These are phyloP conservation scores for Batillaria attramentaria DNA, from an alignment of 1,140 invertebrate species.

Conservation along the genomic window DNA sequence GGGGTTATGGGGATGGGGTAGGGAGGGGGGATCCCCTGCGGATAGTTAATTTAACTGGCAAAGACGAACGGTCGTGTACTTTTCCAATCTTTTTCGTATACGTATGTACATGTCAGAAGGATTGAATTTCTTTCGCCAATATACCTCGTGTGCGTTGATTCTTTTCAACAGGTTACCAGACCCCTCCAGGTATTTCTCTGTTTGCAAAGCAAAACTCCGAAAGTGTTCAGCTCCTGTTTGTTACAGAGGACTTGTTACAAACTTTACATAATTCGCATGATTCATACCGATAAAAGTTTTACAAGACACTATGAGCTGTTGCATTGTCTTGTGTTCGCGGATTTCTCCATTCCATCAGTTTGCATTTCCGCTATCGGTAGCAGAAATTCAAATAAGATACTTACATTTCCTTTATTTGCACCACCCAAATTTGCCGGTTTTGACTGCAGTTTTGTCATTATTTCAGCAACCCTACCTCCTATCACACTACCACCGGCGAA, in stretches of 20 bases:
- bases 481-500: too few species aligned
- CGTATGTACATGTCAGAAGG: background rate
- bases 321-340: background rate
- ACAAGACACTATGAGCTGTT: background rate
- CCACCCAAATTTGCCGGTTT: background rate
- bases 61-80: background rate
- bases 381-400: too few species aligned
- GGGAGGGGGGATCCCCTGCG: background rate
- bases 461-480: too few species aligned
- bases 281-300: background rate
- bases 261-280: background rate
- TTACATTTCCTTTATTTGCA: background rate
- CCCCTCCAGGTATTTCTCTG: background rate
- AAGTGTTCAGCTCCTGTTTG: background rate
- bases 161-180: background rate
- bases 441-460: too few species aligned
- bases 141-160: background rate
- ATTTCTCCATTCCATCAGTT: too few species aligned
- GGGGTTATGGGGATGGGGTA: background rate
- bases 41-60: background rate
- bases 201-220: background rate
- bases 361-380: too few species aligned
- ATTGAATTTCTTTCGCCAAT: background rate
- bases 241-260: background rate
- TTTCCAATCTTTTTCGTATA: background rate